Percentiles rank a stretch among this genome's conserved stretches.
phyloP scores from a whole-genome alignment of 2,797 vertebrate genomes.

The Taenioides sp. region DNA sequence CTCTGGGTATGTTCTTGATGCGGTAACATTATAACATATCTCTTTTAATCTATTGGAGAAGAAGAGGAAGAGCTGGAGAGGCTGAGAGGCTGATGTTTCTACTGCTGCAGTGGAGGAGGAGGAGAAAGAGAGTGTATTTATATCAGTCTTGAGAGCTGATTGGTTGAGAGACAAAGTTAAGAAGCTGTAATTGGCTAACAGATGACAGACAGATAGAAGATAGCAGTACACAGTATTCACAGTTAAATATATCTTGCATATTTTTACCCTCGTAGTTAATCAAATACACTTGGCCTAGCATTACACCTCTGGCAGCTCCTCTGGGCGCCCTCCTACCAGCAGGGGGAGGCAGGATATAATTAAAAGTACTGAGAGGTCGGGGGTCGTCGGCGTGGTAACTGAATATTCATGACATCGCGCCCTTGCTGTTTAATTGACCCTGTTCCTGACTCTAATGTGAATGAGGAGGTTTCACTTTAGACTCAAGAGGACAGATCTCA shows the following conservation, averaged over 20 bases:
- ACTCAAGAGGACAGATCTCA: too few species aligned
- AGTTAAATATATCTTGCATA: background rate
- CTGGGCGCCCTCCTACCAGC: background rate
- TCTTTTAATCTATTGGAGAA: too few species aligned
- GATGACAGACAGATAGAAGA: background rate
- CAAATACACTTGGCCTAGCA: background rate
- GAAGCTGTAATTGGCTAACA: background rate
- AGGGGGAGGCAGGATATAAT: background rate
- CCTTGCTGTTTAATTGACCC: background rate
- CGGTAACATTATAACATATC: too few species aligned
- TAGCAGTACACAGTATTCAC: background rate
- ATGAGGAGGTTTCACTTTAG: background rate
- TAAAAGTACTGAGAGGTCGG: background rate
- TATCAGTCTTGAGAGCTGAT: too few species aligned
- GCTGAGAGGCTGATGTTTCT: too few species aligned
- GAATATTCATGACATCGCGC: background rate
- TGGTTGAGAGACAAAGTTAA: background rate
- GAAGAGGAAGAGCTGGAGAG: too few species aligned
- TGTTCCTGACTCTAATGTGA: background rate
- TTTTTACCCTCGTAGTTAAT: background rate
- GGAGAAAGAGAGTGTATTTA: too few species aligned
- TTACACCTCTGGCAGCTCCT: background rate
- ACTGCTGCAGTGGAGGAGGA: too few species aligned
- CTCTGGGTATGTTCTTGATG: too few species aligned
- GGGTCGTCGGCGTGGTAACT: background rate